These are phyloP conservation scores for Lamproptera curius DNA, from an alignment of 2,888 invertebrate genomes.

Conservation along the genomic window DNA sequence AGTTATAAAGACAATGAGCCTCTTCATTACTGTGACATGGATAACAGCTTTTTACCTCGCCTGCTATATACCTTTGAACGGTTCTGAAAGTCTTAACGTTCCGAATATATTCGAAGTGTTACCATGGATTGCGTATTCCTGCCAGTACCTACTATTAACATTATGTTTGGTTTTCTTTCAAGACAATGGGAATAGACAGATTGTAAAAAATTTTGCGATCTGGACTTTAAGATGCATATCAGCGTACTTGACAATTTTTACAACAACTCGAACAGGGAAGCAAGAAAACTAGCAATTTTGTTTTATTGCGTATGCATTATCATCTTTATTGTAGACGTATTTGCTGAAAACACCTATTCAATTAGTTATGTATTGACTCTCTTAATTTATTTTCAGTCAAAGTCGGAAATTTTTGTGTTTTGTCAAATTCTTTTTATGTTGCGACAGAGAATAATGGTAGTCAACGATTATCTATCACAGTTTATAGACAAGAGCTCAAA, in stretches of 20 bases:
- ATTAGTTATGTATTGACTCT: background rate
- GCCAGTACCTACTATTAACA: too few relatives aligned
- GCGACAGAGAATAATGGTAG: constrained; percentile 34
- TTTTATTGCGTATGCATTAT: background rate
- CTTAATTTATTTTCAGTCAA: constrained; percentile 4
- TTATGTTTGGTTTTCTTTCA: too few relatives aligned
- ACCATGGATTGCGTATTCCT: too few relatives aligned
- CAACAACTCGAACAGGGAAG: background rate
- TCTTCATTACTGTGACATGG: constrained; percentile 26
- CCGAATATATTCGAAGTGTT: too few relatives aligned
- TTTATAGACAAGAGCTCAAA: constrained; percentile 35
- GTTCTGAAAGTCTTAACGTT: too few relatives aligned
- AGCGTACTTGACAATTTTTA: background rate
- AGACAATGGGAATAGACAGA: too few relatives aligned
- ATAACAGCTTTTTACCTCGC: constrained; percentile 8
- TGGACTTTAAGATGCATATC: constrained; percentile 29
- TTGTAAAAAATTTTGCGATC: constrained; percentile 37
- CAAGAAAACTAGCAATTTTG: background rate
- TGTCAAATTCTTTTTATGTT: constrained; percentile 9
- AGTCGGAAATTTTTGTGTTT: constrained; percentile 3
- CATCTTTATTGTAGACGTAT: background rate
- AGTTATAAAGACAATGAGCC: constrained; percentile 34
- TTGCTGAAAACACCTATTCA: too few relatives aligned
- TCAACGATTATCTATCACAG: constrained; percentile 42
- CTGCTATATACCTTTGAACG: too few relatives aligned